Base-by-base conservation (phyloP, 2,113 vertebrate species). In the Propithecus coquereli region DNA sequence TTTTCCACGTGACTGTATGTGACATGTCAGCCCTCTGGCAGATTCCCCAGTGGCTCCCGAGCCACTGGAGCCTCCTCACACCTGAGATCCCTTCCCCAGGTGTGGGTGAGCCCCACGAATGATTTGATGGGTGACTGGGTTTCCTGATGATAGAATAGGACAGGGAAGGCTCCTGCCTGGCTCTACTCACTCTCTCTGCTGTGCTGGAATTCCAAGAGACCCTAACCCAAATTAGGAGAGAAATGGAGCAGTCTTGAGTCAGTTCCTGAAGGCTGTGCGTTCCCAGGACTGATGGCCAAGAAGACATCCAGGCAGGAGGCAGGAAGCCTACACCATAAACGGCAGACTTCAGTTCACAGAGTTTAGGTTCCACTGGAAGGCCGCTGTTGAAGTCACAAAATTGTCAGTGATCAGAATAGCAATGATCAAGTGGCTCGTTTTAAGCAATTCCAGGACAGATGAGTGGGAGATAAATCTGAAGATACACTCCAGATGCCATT, bases 1-100 rank as follows among this genome's bases (percentile, higher is more conserved):
- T 76, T 89, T 27, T 93, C 85, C 91, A 9, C 3, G 83, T 0
- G 97, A 98, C 98, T 94, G 97, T 90, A 98, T 97, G 97, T 98
- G 71, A 98, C 97, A 97, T 23, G 40, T 40, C 32, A 3, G 76
- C 77, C 96, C 86, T 83, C 84, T 95, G 80, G 79, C 95, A 90
- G 93, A 27, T 97, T 82, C 82, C 97, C 87, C 94, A 80, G 96
- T 97, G 95, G 95, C 86, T 45, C 54, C 61, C 84, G 59, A 96
- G 85, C 97, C 96, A 91, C 12, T 22, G 89, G 22, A 94, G 94
- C 85, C 70, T 96, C 25, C 8, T 30, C 77, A 70, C 7, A 68
- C 18, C 92, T 63, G 70, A 13, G 40, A 92, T 40, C 70, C 18
- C 32, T 71, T 81, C 88, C 77, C 3, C 1, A 89, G 89, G 40